phyloP scores from a whole-genome alignment of 2,888 invertebrate species.

The Zygaena filipendulae region DNA sequence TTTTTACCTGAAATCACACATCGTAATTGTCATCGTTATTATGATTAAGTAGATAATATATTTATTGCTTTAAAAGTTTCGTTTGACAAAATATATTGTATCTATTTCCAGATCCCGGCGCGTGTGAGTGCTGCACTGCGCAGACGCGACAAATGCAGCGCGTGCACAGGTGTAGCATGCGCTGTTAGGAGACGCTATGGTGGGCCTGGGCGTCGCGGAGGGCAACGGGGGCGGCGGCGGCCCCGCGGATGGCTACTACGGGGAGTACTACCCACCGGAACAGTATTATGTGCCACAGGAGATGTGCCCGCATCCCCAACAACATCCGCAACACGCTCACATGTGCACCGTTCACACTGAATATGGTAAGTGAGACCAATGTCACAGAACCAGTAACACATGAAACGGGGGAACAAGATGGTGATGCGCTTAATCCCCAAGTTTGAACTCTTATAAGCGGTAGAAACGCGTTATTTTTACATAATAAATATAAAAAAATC shows the following conservation, averaged over 20 bases:
- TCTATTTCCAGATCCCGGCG: slow-evolving; percentile 41
- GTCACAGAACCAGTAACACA: not conserved
- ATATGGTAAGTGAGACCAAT: slow-evolving; percentile 62
- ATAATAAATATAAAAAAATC: no score
- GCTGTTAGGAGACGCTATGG: slow-evolving; percentile 50
- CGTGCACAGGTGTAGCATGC: slow-evolving; percentile 44
- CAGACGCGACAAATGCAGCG: slow-evolving; percentile 37
- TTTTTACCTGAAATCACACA: no score
- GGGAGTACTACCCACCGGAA: slow-evolving; percentile 70
- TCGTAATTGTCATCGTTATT: no score
- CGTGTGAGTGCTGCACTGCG: slow-evolving; percentile 21
- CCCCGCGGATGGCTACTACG: slow-evolving; percentile 53
- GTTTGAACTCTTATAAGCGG: no score
- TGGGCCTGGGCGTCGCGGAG: slow-evolving; percentile 61
- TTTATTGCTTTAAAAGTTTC: no score
- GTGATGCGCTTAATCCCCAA: no score
- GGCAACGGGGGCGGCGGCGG: slow-evolving; percentile 38
- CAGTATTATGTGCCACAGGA: slow-evolving; percentile 68
- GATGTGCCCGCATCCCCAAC: slow-evolving; percentile 72
- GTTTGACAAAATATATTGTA: no score
- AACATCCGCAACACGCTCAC: slow-evolving; percentile 70
- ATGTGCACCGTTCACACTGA: slow-evolving; percentile 80
- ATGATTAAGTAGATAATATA: no score
- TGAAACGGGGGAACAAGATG: no score
- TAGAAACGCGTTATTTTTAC: no score